These are phyloP conservation scores for Pterophyllum scalare DNA, from an alignment of 2,113 vertebrate species.

Conservation along the genomic window DNA sequence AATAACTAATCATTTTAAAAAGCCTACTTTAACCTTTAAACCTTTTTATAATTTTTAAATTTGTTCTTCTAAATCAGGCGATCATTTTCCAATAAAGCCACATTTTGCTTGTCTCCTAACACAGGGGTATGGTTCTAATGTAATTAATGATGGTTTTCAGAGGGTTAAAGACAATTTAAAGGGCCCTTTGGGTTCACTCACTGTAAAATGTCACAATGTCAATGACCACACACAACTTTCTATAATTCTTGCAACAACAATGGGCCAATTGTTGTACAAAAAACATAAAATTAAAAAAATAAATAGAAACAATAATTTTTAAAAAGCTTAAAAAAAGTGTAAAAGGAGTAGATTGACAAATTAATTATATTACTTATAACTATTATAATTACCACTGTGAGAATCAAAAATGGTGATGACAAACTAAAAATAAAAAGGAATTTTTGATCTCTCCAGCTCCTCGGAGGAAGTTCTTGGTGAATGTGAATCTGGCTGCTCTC, in stretches of 20 bases:
- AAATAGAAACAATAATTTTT: no score
- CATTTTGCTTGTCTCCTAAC: no score
- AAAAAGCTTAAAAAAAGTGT: no score
- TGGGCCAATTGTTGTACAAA: background rate
- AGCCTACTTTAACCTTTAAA: background rate
- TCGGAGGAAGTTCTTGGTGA: background rate
- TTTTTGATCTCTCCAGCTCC: background rate
- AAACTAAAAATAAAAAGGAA: background rate
- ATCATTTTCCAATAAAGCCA: rapidly evolving
- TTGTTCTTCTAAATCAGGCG: background rate
- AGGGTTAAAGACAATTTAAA: background rate
- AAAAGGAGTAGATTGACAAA: no score
- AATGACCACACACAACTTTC: no score
- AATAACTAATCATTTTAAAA: no score
- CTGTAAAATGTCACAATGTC: no score
- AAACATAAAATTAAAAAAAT: background rate
- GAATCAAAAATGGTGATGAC: background rate
- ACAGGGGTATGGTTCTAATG: no score
- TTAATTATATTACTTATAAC: no score
- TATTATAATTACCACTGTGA: background rate
- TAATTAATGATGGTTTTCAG: background rate
- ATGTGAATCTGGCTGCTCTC: background rate
- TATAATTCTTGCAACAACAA: no score
- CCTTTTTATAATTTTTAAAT: background rate
- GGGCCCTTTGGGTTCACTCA: background rate